phyloP scores from a whole-genome alignment of 37 sponge, comb jelly and placozoan genomes.

The Aphrocallistes beatrix region DNA sequence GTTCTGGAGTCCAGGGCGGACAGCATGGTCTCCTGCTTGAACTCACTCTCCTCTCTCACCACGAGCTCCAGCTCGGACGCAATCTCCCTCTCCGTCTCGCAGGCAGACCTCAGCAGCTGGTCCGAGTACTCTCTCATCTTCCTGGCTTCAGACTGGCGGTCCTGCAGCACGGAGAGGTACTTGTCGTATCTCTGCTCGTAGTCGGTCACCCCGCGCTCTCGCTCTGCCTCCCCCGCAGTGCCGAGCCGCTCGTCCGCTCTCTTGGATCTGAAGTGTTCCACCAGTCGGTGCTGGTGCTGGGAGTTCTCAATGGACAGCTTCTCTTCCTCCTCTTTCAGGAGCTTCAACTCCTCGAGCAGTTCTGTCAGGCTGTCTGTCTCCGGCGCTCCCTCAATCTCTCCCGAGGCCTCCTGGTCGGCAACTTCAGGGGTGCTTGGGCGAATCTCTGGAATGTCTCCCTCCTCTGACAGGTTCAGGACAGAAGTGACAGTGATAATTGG shows the following conservation, averaged over 20 bases:
- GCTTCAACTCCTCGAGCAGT: background rate
- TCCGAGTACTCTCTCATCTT: constrained; percentile 26
- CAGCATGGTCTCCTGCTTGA: background rate
- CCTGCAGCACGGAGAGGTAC: constrained; percentile 50
- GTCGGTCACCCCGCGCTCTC: constrained; percentile 64
- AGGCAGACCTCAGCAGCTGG: constrained; percentile 28
- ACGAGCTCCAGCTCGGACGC: constrained; percentile 43
- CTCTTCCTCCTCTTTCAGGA: constrained; percentile 32
- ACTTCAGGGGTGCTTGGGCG: background rate
- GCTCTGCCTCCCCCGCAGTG: constrained; percentile 68
- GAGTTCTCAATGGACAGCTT: constrained; percentile 31
- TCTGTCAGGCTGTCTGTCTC: background rate
- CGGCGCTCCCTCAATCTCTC: background rate
- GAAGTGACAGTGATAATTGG: background rate
- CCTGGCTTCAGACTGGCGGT: constrained; percentile 38
- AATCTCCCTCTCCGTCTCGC: constrained; percentile 35
- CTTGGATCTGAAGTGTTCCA: constrained; percentile 65
- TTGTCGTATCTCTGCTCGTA: constrained; percentile 78
- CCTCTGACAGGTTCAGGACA: background rate
- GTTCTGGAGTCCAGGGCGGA: constrained; percentile 52
- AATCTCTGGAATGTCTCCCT: background rate
- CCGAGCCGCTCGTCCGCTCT: constrained; percentile 34
- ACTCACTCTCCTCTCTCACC: constrained; percentile 20
- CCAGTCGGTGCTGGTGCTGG: constrained; percentile 74
- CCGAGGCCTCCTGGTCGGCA: background rate